Conservation (phyloP, 2,113 vertebrate genomes). For the Garra rufa region DNA sequence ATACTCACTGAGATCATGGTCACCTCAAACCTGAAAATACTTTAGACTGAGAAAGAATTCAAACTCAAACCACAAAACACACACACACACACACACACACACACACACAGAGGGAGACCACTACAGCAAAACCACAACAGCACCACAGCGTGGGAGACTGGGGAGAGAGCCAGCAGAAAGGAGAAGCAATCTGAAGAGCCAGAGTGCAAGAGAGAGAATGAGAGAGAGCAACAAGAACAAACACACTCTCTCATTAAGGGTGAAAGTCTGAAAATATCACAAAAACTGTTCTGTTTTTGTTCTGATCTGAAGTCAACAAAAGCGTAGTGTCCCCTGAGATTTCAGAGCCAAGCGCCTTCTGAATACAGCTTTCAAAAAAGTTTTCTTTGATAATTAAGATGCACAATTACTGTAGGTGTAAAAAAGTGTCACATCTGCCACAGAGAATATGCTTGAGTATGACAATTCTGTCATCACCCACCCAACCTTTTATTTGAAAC, state of each 20-base stretch:
- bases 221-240: conserved; percentile 9
- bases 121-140: conserved; percentile 37
- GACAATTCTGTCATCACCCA: not conserved
- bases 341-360: not conserved
- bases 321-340: not conserved
- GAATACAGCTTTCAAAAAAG: not conserved
- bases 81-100: not conserved
- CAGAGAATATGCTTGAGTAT: not conserved
- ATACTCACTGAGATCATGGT: not conserved
- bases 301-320: not conserved
- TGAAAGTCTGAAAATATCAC: not conserved
- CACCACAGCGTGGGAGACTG: conserved; percentile 40
- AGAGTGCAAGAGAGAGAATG: not conserved
- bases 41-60: not conserved
- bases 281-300: not conserved
- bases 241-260: not conserved
- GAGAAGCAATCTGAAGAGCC: not conserved
- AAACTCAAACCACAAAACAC: not conserved
- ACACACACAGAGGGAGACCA: not conserved
- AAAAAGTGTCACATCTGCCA: not conserved
- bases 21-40: conserved; percentile 3
- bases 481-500: not conserved
- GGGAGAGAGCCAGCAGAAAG: not conserved
- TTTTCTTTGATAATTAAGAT: not conserved
- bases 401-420: not conserved